phyloP scores from a whole-genome alignment of 2,797 vertebrate genomes.

The Gymnodraco acuticeps region DNA sequence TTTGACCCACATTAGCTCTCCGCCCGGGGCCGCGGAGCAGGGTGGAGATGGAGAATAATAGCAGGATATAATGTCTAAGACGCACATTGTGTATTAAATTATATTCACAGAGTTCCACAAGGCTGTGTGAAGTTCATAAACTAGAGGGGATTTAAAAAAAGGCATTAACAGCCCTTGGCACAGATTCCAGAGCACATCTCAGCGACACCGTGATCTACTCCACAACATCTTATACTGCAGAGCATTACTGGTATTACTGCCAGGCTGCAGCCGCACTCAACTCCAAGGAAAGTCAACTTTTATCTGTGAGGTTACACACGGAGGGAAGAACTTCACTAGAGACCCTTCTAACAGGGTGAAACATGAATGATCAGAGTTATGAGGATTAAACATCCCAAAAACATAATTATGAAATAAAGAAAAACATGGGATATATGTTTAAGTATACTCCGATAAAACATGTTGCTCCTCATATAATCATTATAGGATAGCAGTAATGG shows the following conservation, averaged over 20 bases:
- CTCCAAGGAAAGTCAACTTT: not conserved
- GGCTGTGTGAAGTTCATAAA: constrained; percentile 62
- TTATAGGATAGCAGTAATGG: too few species aligned
- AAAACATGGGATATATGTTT: too few species aligned
- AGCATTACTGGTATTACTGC: constrained; percentile 16
- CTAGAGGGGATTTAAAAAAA: constrained; percentile 45
- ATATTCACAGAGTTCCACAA: constrained; percentile 52
- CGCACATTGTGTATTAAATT: constrained; percentile 47
- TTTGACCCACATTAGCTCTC: constrained; percentile 74
- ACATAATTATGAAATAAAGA: too few species aligned
- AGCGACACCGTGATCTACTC: constrained; percentile 10
- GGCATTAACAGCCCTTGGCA: constrained; percentile 49
- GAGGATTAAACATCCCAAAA: not conserved
- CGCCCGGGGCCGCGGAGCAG: constrained; percentile 44
- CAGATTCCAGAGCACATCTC: constrained; percentile 29
- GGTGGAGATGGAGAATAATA: constrained; percentile 58
- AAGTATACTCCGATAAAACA: too few species aligned
- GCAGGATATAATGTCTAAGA: constrained; percentile 48
- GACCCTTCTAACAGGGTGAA: too few species aligned
- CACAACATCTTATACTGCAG: constrained; percentile 20
- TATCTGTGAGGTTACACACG: too few species aligned
- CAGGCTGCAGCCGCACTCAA: constrained; percentile 22
- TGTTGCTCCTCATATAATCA: too few species aligned
- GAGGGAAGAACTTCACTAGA: too few species aligned
- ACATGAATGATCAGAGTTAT: too few species aligned